These are phyloP conservation scores for Eptesicus fuscus DNA, from an alignment of 2,113 vertebrate genomes.

Conservation along the genomic window DNA sequence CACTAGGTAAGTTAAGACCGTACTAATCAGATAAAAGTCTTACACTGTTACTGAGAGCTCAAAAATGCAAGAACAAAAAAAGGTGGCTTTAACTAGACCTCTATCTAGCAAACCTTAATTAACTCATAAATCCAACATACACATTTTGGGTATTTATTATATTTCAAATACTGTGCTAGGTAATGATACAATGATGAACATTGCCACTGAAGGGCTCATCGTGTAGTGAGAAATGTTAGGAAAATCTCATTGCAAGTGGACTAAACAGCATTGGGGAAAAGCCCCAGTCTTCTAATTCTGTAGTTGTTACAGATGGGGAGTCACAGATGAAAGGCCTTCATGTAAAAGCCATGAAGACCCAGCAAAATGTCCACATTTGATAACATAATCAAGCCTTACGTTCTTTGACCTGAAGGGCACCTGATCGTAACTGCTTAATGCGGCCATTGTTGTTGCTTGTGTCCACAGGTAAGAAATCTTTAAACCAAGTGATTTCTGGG, in stretches of 20 bases:
- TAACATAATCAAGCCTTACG: not conserved
- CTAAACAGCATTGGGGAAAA: not conserved
- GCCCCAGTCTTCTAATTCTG: not conserved
- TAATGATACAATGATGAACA: not conserved
- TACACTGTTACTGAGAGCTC: not conserved
- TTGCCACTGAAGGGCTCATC: not conserved
- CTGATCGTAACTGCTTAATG: slow-evolving; percentile 98
- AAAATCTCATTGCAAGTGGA: not conserved
- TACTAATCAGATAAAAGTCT: not conserved
- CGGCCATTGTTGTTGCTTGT: slow-evolving; percentile 98
- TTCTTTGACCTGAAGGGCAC: not conserved
- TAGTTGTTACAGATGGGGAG: not conserved
- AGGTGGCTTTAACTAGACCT: not conserved
- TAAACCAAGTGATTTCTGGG: slow-evolving; percentile 99
- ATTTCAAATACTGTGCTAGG: not conserved
- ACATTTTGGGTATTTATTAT: not conserved
- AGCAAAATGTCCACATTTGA: not conserved
- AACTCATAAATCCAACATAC: not conserved
- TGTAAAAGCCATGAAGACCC: not conserved
- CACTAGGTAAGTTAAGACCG: not conserved
- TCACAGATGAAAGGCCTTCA: not conserved
- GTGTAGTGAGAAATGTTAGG: not conserved
- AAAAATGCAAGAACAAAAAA: not conserved
- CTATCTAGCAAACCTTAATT: not conserved
- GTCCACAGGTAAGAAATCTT: slow-evolving; percentile 99